A percentile compares a stretch with the other conserved stretches of the same genome.
These are phyloP conservation scores for Podarcis lilfordi DNA, from an alignment of 2,797 vertebrate species.

Conservation along the genomic window DNA sequence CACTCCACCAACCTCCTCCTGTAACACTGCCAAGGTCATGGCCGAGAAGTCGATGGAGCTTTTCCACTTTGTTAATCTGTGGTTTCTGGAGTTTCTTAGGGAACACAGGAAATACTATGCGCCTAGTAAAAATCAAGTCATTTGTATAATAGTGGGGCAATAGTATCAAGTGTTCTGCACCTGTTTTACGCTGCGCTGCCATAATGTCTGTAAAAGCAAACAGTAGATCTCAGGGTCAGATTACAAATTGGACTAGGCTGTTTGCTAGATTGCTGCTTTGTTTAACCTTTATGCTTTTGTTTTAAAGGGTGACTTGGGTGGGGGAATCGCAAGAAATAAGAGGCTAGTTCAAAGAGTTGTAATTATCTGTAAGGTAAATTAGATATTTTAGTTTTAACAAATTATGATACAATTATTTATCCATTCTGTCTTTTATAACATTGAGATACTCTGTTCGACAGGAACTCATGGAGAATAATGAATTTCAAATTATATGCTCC, in stretches of 20 bases:
- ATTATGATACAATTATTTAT: conserved; percentile 56
- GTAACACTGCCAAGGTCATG: conserved; percentile 64
- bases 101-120: conserved; percentile 55
- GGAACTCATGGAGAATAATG: conserved; percentile 37
- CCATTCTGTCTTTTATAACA: conserved; percentile 50
- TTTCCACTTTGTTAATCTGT: conserved; percentile 61
- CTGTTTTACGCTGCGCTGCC: conserved; percentile 59
- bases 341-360: conserved; percentile 67
- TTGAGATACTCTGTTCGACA: conserved; percentile 27
- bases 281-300: conserved; percentile 67
- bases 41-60: conserved; percentile 56
- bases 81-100: conserved; percentile 64
- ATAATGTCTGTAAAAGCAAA: conserved; percentile 68
- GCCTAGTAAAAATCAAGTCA: conserved; percentile 55
- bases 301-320: conserved; percentile 47
- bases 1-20: conserved; percentile 58
- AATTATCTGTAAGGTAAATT: conserved; percentile 70
- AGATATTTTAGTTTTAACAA: conserved; percentile 61
- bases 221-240: conserved; percentile 65
- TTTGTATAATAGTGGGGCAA: conserved; percentile 59
- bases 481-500: background rate
- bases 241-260: conserved; percentile 68
- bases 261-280: conserved; percentile 64
- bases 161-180: conserved; percentile 58
- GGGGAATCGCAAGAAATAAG: conserved; percentile 5